phyloP scores from a whole-genome alignment of 2,113 vertebrate genomes.

The Ciconia stormi region DNA sequence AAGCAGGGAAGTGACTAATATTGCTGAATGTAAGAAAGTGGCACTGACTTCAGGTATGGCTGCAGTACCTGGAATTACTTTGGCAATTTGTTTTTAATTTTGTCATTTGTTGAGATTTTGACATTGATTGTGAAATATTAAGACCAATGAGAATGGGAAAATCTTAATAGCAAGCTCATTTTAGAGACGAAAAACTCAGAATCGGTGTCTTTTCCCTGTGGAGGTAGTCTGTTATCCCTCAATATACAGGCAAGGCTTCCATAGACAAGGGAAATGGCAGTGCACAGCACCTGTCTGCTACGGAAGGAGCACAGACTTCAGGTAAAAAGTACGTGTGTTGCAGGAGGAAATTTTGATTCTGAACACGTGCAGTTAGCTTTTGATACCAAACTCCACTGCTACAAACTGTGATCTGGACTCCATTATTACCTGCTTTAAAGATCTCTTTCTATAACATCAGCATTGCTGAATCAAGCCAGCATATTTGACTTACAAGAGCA shows the following conservation, averaged over 20 bases:
- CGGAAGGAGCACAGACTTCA: not conserved
- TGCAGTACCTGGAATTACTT: not conserved
- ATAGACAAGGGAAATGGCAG: not conserved
- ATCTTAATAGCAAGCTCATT: not conserved
- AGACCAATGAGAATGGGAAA: not conserved
- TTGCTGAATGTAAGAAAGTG: not conserved
- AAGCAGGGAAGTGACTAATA: not conserved
- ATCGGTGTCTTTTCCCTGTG: not conserved
- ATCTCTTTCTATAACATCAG: not conserved
- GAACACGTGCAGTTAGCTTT: not conserved
- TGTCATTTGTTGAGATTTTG: not conserved
- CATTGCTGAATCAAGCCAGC: conserved; percentile 5
- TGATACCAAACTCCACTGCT: not conserved
- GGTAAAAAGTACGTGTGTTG: not conserved
- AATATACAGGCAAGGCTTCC: not conserved
- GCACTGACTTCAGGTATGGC: not conserved
- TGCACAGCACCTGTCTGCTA: not conserved
- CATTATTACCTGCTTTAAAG: conserved; percentile 35
- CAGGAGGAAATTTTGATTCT: conserved; percentile 23
- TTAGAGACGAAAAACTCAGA: not conserved
- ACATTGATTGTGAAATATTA: not conserved
- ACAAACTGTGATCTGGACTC: conserved; percentile 20
- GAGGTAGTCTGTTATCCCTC: conserved; percentile 35
- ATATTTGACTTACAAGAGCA: conserved; percentile 30
- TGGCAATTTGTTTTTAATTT: not conserved